Evolutionary conservation across 1,140 invertebrate genomes (phyloP).

Genomic region (Neuroterus valhalla): DNA sequence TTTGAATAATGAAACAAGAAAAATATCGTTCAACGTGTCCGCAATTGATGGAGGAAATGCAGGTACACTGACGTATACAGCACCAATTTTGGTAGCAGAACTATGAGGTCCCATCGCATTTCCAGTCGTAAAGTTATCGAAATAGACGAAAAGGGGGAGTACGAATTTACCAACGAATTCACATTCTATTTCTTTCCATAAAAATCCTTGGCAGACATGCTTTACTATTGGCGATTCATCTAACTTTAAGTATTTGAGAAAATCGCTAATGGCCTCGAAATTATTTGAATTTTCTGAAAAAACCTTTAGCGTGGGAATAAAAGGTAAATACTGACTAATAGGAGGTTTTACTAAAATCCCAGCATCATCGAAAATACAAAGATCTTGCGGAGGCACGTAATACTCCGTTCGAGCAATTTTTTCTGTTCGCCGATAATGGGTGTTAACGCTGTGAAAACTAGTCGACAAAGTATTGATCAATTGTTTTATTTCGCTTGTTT

Average conservation of each 20-base stretch:
- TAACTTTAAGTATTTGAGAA: constrained; percentile 27
- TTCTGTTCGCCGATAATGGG: constrained; percentile 25
- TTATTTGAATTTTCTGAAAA: constrained; percentile 34
- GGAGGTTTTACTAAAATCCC: not conserved
- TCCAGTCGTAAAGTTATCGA: constrained; percentile 41
- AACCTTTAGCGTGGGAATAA: constrained; percentile 30
- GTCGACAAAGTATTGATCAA: constrained; percentile 9
- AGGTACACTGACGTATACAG: constrained; percentile 38
- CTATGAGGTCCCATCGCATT: constrained; percentile 37
- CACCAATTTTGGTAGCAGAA: constrained; percentile 41
- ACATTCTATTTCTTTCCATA: constrained; percentile 38
- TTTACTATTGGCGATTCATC: constrained; percentile 4
- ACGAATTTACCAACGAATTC: constrained; percentile 38
- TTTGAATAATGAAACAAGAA: too few relatives aligned
- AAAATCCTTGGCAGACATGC: constrained; percentile 41
- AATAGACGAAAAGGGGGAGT: constrained; percentile 41
- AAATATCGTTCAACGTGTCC: too few relatives aligned
- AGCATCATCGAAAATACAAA: constrained; percentile 9
- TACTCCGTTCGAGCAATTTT: not conserved
- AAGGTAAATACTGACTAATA: constrained; percentile 34
- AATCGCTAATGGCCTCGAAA: constrained; percentile 33
- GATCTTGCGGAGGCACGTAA: constrained; percentile 31
- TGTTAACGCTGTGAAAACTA: constrained; percentile 9
- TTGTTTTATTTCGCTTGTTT: constrained; percentile 19
- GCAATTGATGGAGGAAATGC: too few relatives aligned